A percentile compares a stretch with the other conserved stretches of the same genome.
Evolutionary conservation across 1,140 invertebrate genomes (phyloP).

Genomic region (Nomia melanderi): DNA sequence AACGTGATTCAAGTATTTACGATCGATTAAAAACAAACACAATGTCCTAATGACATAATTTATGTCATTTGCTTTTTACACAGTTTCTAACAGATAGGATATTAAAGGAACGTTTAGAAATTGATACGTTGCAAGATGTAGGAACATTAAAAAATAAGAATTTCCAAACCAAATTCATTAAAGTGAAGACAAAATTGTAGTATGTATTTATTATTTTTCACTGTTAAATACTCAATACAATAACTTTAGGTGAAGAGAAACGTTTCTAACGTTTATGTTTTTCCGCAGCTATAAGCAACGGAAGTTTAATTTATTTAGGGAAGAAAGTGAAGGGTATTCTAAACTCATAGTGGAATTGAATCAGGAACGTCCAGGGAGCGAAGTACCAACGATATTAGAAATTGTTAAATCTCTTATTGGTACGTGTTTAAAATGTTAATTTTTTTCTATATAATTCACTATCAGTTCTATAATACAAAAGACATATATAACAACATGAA

Average conservation of each 20-base stretch:
- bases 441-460: not conserved
- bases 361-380: conserved; percentile 88
- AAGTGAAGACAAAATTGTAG: conserved; percentile 98
- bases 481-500: not conserved
- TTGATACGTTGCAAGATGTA: conserved; percentile 95
- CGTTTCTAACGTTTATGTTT: conserved; percentile 57
- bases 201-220: conserved; percentile 84
- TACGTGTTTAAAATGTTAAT: conserved; percentile 74
- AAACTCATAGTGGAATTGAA: conserved; percentile 98
- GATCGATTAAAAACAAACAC: not conserved
- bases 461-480: not conserved
- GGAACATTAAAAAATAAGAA: conserved; percentile 95
- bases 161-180: conserved; percentile 98
- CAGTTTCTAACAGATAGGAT: conserved; percentile 91
- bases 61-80: conserved; percentile 66
- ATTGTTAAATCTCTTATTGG: conserved; percentile 96
- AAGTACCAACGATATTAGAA: conserved; percentile 86
- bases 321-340: conserved; percentile 99
- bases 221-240: not conserved
- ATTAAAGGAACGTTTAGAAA: conserved; percentile 95
- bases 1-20: not conserved
- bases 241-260: not conserved
- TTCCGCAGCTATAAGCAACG: conserved; percentile 97
- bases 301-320: conserved; percentile 98
- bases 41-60: conserved; percentile 31